A percentile compares a stretch with the other conserved stretches of the same genome.
These are phyloP conservation scores for Himalopsyche kuldschensis DNA, from an alignment of 2,888 invertebrate species.

Conservation along the genomic window DNA sequence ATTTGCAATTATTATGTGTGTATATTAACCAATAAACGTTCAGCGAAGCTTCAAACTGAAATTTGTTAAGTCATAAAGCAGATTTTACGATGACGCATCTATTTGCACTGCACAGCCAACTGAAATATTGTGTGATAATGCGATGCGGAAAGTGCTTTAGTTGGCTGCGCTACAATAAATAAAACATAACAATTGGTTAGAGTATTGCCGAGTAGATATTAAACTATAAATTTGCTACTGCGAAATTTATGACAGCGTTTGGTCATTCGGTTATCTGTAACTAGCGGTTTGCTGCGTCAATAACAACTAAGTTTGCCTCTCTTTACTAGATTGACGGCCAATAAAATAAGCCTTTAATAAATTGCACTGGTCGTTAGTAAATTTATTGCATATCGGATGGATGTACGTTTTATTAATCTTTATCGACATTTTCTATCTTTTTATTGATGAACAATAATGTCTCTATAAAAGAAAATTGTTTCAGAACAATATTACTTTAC, in stretches of 20 bases:
- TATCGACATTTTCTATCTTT: too few relatives aligned
- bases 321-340: neutral
- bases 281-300: neutral
- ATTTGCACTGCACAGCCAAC: conserved; percentile 31
- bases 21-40: conserved; percentile 31
- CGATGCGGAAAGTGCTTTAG: conserved; percentile 32
- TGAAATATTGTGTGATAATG: conserved; percentile 39
- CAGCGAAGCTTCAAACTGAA: conserved; percentile 22
- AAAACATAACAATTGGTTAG: conserved; percentile 39
- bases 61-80: conserved; percentile 36
- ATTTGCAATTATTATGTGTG: conserved; percentile 27
- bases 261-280: neutral
- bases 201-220: conserved; percentile 31
- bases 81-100: conserved; percentile 38
- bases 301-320: neutral
- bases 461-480: too few relatives aligned
- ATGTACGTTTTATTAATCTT: too few relatives aligned
- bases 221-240: conserved; percentile 25
- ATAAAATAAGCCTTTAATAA: neutral
- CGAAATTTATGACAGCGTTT: conserved; percentile 5
- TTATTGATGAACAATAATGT: too few relatives aligned
- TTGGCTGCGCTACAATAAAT: conserved; percentile 34
- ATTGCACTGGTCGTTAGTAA: neutral
- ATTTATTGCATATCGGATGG: too few relatives aligned
- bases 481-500: too few relatives aligned